These are phyloP conservation scores for Dryas iulia DNA, from an alignment of 1,140 invertebrate genomes.

Conservation along the genomic window DNA sequence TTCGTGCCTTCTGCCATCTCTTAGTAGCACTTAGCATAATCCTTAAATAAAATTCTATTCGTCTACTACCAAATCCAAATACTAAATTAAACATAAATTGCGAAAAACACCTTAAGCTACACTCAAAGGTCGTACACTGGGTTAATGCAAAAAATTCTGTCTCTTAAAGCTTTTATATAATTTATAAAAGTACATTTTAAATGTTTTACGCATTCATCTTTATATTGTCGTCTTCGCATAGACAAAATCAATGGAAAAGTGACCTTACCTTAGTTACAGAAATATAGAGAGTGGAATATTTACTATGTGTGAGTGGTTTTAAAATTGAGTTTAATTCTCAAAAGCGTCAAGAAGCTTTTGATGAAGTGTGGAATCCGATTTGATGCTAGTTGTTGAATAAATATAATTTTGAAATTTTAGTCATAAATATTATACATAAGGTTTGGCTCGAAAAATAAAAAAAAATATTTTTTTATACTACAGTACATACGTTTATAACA, in stretches of 20 bases:
- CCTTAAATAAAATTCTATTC: neutral
- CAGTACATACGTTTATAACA: no score
- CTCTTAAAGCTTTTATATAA: neutral
- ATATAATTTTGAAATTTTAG: no score
- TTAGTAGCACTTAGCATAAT: neutral
- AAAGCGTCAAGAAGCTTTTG: neutral
- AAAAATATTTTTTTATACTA: no score
- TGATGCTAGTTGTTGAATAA: no score
- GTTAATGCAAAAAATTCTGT: neutral
- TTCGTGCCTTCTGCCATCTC: neutral
- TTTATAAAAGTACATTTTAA: neutral
- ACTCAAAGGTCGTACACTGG: neutral
- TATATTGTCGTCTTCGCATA: neutral
- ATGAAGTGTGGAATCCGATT: no score
- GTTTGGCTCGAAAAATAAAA: no score
- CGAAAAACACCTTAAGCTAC: neutral
- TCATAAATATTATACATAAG: no score
- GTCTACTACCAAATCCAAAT: no score
- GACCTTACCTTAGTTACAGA: neutral
- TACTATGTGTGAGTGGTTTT: no score
- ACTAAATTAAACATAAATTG: neutral
- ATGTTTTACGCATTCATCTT: neutral
- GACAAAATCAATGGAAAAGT: neutral
- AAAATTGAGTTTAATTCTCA: neutral
- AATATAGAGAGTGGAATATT: no score